Conservation (phyloP, 1,140 invertebrate genomes). For the Drosophila sp. region DNA sequence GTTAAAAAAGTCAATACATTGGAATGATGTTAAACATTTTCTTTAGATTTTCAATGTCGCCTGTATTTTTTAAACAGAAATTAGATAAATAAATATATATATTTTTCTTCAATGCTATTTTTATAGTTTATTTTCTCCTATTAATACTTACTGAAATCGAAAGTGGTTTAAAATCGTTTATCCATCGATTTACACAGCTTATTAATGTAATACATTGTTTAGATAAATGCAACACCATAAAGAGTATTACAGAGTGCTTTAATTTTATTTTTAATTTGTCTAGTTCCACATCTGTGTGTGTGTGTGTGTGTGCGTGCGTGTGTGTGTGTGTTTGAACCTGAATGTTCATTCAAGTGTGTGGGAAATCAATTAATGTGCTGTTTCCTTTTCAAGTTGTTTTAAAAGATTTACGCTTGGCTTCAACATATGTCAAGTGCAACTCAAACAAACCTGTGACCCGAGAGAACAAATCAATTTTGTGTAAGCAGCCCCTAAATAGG, state of each 20-base stretch:
- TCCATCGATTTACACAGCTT: too few species aligned
- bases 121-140: too few species aligned
- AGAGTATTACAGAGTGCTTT: not conserved
- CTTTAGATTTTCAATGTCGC: too few species aligned
- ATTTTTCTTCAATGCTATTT: too few species aligned
- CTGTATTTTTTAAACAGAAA: too few species aligned
- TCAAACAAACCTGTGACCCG: conserved; percentile 66
- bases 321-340: conserved; percentile 29
- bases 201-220: too few species aligned
- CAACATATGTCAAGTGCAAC: conserved; percentile 76
- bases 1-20: too few species aligned
- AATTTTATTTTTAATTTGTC: not conserved
- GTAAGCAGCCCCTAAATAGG: conserved; percentile 15
- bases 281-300: not conserved
- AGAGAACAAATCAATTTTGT: conserved; percentile 69
- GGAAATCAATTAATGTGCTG: conserved; percentile 72
- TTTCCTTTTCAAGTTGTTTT: conserved; percentile 64
- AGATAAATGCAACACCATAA: too few species aligned
- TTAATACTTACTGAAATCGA: not conserved
- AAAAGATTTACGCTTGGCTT: conserved; percentile 76
- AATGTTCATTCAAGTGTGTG: conserved; percentile 64
- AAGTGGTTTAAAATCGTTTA: too few species aligned
- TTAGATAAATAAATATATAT: too few species aligned
- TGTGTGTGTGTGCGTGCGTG: conserved; percentile 6
- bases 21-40: too few species aligned